Base-by-base conservation (phyloP, 2,113 vertebrate genomes). In the Oncorhynchus clarkii region DNA sequence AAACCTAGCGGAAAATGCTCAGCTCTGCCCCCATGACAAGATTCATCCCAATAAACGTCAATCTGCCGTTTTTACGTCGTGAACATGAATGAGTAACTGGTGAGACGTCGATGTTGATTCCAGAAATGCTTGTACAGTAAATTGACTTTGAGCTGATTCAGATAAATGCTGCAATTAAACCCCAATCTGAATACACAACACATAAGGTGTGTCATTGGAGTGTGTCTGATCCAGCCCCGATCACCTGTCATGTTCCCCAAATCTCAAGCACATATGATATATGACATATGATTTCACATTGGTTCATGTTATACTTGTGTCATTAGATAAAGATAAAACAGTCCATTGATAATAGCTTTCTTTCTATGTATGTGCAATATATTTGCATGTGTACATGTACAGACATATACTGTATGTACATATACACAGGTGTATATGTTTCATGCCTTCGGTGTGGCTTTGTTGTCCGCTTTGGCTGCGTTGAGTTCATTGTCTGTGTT, bases 401-500 rank as follows among this genome's bases (percentile, higher is more conserved):
- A 82, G 77, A 86, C 83, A 80, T 86, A 77, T 78, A 3, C 27
- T 27, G 27, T 27, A 66, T 74, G 57, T 70, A 83, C 67, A 79
- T 54, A 79, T 24, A 84, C 82, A 80, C 75, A 16, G 7, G 68
- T 73, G 22, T 65, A 79, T 76, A 77, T 75, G 34, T 45, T 86
- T 96, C 94, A 98, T 88, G 96, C 97, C 94, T 98, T 99, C 31
- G 95, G 91, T 78, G 96, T 93, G 16, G 93, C 91, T 89, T 99
- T 99, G 87, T 93, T 95, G 77, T 97, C 96, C 0, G 93, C 94
- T 93, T 98, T 99, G 93, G 97, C 96, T 86, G 95, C 96, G 0
- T 94, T 93, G 88, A 96, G 83, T 82, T 96, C 97, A 0, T 98
- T 98, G 90, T 99, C 97, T 0, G 97, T 99, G 89, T 98, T 98